Conservation (phyloP, 2,888 invertebrate species). For the Agapostemon virescens region DNA sequence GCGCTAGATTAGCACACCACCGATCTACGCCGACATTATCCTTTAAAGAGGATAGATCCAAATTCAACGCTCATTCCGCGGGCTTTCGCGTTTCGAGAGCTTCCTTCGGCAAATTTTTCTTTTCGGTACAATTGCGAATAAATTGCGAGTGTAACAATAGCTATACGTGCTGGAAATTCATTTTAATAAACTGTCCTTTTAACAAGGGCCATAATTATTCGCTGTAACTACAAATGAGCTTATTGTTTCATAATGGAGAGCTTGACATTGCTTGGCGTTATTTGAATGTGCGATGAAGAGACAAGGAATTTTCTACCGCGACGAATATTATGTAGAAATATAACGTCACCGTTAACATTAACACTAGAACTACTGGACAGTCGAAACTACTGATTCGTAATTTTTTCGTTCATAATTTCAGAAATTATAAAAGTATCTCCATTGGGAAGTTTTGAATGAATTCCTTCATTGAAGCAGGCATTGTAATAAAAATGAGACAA, state of each 20-base stretch:
- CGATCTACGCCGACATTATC: slow-evolving; percentile 47
- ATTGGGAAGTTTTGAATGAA: too few relatives aligned
- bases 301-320: not conserved
- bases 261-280: too few relatives aligned
- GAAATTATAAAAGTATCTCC: too few relatives aligned
- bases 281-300: not conserved
- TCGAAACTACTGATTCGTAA: too few relatives aligned
- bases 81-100: slow-evolving; percentile 11
- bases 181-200: not conserved
- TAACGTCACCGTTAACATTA: not conserved
- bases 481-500: too few relatives aligned
- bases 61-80: slow-evolving; percentile 24
- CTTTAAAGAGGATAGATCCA: slow-evolving; percentile 62
- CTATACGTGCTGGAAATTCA: not conserved
- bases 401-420: too few relatives aligned
- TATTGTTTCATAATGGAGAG: not conserved
- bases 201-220: not conserved
- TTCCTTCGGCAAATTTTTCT: not conserved
- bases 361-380: too few relatives aligned
- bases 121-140: not conserved
- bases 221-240: not conserved
- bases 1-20: slow-evolving; percentile 57
- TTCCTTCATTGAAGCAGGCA: too few relatives aligned
- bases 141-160: slow-evolving; percentile 7
- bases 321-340: not conserved